Base-by-base conservation (phyloP, 2,888 invertebrate species). In the Diachrysia chrysitis region DNA sequence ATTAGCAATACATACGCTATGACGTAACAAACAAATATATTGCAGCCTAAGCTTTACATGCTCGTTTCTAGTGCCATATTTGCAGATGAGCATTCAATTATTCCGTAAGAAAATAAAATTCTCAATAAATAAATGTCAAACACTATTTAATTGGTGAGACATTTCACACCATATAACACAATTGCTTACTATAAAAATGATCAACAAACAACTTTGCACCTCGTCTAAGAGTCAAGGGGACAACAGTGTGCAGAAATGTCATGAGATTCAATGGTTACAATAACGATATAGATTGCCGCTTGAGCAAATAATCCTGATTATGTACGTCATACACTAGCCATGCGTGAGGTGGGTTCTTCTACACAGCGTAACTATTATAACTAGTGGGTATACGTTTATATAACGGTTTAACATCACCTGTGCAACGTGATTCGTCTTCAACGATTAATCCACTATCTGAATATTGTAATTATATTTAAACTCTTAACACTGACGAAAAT, bases 121-220 rank as follows among this genome's bases (percentile, higher is more conserved):
- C 89, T 95, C 94, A 95, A 95, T 95, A 95, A 95, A 95, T 94
- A 92, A 95, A 93, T 93, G 94, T 93, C 93, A 92, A 94, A 94
- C 93, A 92, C 93, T 94, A 94, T 94, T 90, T 85, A 90, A 89
- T 86, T 83, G 94, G 94, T 92, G 95, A 90, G 92, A 92, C 92
- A 92, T 90, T 90, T 88, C 90, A 93, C 95, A 94, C 93, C 92
- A 78, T 89, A 93, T 95, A 95, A 95, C 94, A 94, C 94, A 95
- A 94, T 93, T 89, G 90, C 93, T 95, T 95, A 94, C 93, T 93
- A 94, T 95, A 93, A 93, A 94, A 94, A 94, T 93, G 88, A 94
- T 94, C 90, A 95, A 95, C 95, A 94, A 94, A 94, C 93, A 94
- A 94, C 93, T 90, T 92, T 90, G 92, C 94, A 92, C 93, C 91